A percentile compares a stretch with the other conserved stretches of the same genome.
phyloP scores from a whole-genome alignment of 2,888 invertebrate genomes.

The Euphydryas editha region DNA sequence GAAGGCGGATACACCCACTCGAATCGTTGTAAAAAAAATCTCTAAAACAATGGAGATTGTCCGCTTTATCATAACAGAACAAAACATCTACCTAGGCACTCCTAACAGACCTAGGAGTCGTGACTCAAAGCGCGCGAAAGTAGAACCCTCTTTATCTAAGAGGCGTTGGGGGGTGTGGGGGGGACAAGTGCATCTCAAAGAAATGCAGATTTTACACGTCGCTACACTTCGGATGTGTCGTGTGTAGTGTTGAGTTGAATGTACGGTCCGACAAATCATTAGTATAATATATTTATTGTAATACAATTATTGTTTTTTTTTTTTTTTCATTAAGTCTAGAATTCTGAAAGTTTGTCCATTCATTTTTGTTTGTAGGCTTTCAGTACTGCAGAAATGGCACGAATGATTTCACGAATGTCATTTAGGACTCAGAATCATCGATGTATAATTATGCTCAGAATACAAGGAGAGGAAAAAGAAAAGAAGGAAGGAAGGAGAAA shows the following conservation, averaged over 20 bases:
- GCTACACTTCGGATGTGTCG: constrained; percentile 78
- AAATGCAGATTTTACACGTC: constrained; percentile 84
- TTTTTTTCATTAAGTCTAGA: neutral
- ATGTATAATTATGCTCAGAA: no score
- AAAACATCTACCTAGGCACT: constrained; percentile 54
- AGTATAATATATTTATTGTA: constrained; percentile 11
- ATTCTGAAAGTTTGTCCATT: no score
- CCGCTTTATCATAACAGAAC: constrained; percentile 56
- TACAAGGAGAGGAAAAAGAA: no score
- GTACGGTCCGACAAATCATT: constrained; percentile 54
- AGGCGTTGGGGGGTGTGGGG: constrained; percentile 57
- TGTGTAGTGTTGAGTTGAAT: constrained; percentile 63
- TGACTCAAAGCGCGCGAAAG: constrained; percentile 80
- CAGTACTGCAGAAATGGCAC: no score
- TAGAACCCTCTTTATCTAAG: constrained; percentile 80
- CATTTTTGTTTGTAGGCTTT: no score
- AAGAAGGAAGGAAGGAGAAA: no score
- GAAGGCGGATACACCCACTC: constrained; percentile 26
- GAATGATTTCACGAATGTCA: no score
- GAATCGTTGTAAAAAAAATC: constrained; percentile 37
- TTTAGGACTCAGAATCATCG: no score
- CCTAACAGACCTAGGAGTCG: constrained; percentile 69
- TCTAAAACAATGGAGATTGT: constrained; percentile 50
- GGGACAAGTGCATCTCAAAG: constrained; percentile 83
- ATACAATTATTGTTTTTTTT: constrained; percentile 13